Base-by-base conservation (phyloP, 2,797 vertebrate genomes). In the Podarcis siculus region DNA sequence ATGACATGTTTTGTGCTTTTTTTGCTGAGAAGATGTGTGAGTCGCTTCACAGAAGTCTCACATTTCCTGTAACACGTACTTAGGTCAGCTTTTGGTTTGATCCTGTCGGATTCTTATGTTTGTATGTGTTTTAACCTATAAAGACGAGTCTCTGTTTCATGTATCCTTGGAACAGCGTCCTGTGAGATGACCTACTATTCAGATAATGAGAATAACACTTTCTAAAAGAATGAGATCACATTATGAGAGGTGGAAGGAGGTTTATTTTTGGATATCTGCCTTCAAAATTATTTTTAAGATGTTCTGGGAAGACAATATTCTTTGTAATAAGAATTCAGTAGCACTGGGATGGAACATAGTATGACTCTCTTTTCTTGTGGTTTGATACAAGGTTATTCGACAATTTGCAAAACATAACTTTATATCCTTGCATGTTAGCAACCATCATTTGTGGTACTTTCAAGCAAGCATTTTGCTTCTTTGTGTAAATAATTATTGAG, bases 401-500 rank as follows among this genome's bases (percentile, higher is more conserved):
- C 6, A 9, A 55, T n/a, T 67, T 67, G 4, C 58, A 76, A 67
- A 49, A 4, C 37, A 27, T 30, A 81, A 3, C 21, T 85, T 37
- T 5, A 13, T 27, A 35, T 42, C 10, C 49, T 13, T 27, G 30
- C 75, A 15, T n/a, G 17, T 45, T 61, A 21, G 35, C 35, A 81
- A 5, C 12, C 30, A 32, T 30, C 13, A 75, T 81, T 32, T 5
- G 27, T 32, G 8, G 64, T 58, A 13, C 19, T 75, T 82, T 76
- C n/a, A 72, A 30, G 82, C 83, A 92, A 92, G 49, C 9, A 2
- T 86, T 75, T 81, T 55, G 21, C 39, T 61, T 72, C 42, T 90
- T 58, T 82, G 23, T 61, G 39, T 80, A 58, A 90, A 66, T n/a
- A 86, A 58, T 49, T 72, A 45, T 49, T 91, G n/a, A 84, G n/a